Conservation (phyloP, 2,888 invertebrate species). For the Magallana nippona region DNA sequence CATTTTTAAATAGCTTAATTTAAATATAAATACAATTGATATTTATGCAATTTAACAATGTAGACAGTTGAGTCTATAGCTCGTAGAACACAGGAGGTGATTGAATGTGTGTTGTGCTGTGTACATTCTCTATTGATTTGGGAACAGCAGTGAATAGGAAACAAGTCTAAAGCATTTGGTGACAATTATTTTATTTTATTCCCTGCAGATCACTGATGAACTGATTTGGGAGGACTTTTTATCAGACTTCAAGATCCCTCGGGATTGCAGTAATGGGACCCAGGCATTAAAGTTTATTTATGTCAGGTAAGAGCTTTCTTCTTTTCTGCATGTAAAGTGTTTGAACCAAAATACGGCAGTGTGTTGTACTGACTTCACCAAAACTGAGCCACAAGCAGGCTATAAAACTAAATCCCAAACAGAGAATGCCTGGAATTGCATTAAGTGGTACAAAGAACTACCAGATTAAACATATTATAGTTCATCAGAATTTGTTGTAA, state of each 20-base stretch:
- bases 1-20: not conserved
- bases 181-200: slow-evolving; percentile 41
- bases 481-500: too few species aligned
- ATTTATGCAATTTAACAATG: too few species aligned
- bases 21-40: too few species aligned
- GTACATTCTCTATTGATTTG: too few species aligned
- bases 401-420: too few species aligned
- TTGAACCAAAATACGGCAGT: too few species aligned
- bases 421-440: too few species aligned
- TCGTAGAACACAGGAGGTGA: not conserved
- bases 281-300: slow-evolving; percentile 92
- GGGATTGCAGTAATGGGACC: slow-evolving; percentile 92
- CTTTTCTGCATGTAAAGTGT: not conserved
- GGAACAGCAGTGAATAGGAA: not conserved
- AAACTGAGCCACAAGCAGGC: not conserved
- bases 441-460: too few species aligned
- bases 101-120: too few species aligned
- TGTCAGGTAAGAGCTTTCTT: slow-evolving; percentile 83
- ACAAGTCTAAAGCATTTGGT: too few species aligned
- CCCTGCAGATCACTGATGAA: slow-evolving; percentile 89
- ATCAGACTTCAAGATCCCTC: slow-evolving; percentile 83
- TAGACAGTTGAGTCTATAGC: not conserved
- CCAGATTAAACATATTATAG: too few species aligned
- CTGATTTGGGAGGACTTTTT: slow-evolving; percentile 93
- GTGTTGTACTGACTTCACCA: not conserved